phyloP scores from a whole-genome alignment of 1,140 invertebrate genomes.

The Leptinotarsa texana region DNA sequence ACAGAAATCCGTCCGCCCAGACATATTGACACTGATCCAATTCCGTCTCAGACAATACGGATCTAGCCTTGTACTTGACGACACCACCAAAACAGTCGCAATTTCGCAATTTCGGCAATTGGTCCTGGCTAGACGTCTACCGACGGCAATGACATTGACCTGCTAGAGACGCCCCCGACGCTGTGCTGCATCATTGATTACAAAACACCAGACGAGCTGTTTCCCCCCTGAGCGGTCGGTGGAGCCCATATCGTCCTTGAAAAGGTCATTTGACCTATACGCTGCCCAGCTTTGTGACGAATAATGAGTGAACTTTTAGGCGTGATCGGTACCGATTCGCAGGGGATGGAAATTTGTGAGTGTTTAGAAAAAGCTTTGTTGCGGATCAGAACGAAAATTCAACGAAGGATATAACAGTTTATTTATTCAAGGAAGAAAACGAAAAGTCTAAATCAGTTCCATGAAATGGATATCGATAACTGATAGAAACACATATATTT shows the following conservation, averaged over 20 bases:
- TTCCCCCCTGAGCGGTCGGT: neutral
- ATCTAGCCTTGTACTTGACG: neutral
- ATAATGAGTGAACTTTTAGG: neutral
- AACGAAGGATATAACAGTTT: neutral
- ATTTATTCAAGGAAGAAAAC: too few relatives aligned
- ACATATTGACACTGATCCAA: neutral
- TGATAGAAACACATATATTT: too few relatives aligned
- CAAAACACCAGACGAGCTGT: slow-evolving; percentile 3
- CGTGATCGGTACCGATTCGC: neutral
- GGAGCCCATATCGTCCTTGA: neutral
- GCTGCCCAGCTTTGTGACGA: neutral
- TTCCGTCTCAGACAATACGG: slow-evolving; percentile 5
- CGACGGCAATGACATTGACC: slow-evolving; percentile 4
- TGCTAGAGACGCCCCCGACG: slow-evolving; percentile 6
- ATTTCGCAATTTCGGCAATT: slow-evolving; percentile 8
- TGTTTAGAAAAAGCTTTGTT: neutral
- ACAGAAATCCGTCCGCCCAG: too few relatives aligned
- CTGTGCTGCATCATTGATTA: slow-evolving; percentile 8
- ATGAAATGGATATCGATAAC: too few relatives aligned
- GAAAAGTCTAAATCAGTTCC: too few relatives aligned
- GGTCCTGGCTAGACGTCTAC: slow-evolving; percentile 7
- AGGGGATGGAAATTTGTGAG: neutral
- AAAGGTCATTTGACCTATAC: neutral
- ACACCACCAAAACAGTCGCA: neutral
- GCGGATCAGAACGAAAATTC: neutral